Evolutionary conservation across 2,797 vertebrate genomes (phyloP).

Genomic region (Enteromius thamalakanensis): DNA sequence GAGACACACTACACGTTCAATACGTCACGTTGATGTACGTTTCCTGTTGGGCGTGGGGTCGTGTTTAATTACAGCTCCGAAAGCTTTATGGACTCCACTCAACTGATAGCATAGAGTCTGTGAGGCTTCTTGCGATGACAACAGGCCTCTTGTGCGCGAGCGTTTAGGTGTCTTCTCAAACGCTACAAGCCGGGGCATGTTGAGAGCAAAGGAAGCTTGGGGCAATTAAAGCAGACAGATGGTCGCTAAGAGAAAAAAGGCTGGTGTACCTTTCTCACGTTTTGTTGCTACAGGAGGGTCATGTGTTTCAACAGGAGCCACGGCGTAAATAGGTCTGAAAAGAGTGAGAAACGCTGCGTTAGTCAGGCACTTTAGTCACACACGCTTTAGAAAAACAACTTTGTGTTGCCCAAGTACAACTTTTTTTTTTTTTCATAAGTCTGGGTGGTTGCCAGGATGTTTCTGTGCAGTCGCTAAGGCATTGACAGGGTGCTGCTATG

Average conservation of each 20-base stretch:
- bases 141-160: background rate
- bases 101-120: background rate
- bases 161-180: slow-evolving; percentile 19
- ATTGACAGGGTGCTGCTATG: background rate
- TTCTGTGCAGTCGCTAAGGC: background rate
- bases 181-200: slow-evolving; percentile 57
- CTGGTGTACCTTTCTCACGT: slow-evolving; percentile 39
- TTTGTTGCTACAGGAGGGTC: slow-evolving; percentile 34
- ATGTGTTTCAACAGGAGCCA: slow-evolving; percentile 2
- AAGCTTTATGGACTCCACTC: slow-evolving; percentile 24
- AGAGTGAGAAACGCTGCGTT: slow-evolving; percentile 39
- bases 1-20: slow-evolving; percentile 32
- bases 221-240: slow-evolving; percentile 56
- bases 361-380: slow-evolving; percentile 33
- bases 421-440: background rate
- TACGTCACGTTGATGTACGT: slow-evolving; percentile 20
- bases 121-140: slow-evolving; percentile 19
- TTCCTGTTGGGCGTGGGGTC: slow-evolving; percentile 27
- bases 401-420: background rate
- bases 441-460: background rate
- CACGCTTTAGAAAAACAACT: background rate
- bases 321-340: background rate
- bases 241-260: slow-evolving; percentile 49
- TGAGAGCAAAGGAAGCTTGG: slow-evolving; percentile 42
- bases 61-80: slow-evolving; percentile 14